Conservation (phyloP, 1,140 invertebrate species). For the Doryteuthis pealeii region DNA sequence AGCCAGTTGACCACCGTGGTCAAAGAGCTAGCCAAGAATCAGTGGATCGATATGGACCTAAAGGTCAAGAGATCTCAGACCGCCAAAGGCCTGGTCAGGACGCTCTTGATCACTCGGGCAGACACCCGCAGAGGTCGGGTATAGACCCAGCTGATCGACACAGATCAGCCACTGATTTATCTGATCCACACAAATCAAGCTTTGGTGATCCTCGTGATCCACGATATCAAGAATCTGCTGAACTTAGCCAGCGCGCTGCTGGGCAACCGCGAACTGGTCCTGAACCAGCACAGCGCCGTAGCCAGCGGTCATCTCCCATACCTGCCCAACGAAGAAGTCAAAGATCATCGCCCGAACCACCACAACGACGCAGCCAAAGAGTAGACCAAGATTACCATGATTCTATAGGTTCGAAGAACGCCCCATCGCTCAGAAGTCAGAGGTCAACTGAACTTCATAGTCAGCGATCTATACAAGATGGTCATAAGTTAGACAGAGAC, state of each 20-base stretch:
- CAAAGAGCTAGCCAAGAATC: conserved; percentile 6
- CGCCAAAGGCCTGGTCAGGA: not conserved
- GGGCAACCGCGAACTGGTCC: not conserved
- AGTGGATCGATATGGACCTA: not conserved
- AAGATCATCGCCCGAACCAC: conserved; percentile 2
- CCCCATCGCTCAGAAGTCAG: not conserved
- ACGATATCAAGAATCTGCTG: not conserved
- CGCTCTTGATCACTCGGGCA: not conserved
- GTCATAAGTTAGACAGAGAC: not conserved
- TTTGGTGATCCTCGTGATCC: conserved; percentile 1
- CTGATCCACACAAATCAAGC: conserved; percentile 3
- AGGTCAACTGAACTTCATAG: conserved; percentile 4
- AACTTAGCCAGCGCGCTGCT: not conserved
- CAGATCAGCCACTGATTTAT: not conserved
- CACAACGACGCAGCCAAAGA: not conserved
- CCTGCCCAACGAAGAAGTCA: not conserved
- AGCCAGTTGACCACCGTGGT: not conserved
- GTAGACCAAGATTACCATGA: not conserved
- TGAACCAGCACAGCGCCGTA: not conserved
- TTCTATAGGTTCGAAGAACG: not conserved
- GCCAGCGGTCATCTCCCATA: not conserved
- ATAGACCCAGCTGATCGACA: not conserved
- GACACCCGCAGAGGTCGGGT: not conserved
- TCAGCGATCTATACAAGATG: not conserved
- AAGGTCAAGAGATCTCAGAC: conserved; percentile 2